Evolutionary conservation across 2,888 invertebrate species (phyloP).

Genomic region (Opisthograptis luteolata): DNA sequence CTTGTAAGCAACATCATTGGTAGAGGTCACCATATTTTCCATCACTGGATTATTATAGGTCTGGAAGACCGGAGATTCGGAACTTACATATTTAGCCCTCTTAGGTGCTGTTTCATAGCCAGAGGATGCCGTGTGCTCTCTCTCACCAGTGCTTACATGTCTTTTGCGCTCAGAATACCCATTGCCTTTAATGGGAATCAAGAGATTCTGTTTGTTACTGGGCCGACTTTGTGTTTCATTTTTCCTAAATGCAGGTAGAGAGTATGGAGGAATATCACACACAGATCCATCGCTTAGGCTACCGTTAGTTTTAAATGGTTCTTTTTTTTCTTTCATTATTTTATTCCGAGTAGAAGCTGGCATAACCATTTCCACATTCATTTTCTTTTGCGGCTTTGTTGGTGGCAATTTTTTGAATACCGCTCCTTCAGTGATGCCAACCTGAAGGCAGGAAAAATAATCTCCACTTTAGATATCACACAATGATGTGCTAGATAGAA

Average conservation of each 20-base stretch:
- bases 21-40: constrained; percentile 77
- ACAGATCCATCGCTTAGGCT: constrained; percentile 75
- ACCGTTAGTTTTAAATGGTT: constrained; percentile 56
- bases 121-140: constrained; percentile 64
- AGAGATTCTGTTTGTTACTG: constrained; percentile 51
- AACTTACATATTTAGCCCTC: constrained; percentile 53
- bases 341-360: constrained; percentile 58
- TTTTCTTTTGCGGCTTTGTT: constrained; percentile 73
- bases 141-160: constrained; percentile 62
- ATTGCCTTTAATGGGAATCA: constrained; percentile 53
- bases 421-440: constrained; percentile 83
- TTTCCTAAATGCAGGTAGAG: constrained; percentile 56
- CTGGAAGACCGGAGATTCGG: constrained; percentile 51
- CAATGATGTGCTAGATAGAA: constrained; percentile 78
- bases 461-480: constrained; percentile 84
- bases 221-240: constrained; percentile 55
- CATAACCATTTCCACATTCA: constrained; percentile 62
- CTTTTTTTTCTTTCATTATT: constrained; percentile 47
- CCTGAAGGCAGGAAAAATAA: constrained; percentile 85
- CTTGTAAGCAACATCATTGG: constrained; percentile 66
- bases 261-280: constrained; percentile 61
- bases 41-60: constrained; percentile 64
- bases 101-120: constrained; percentile 70
- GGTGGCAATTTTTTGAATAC: constrained; percentile 79
- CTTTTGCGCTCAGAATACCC: constrained; percentile 55